These are phyloP conservation scores for Cardiocondyla obscurior DNA, from an alignment of 1,140 invertebrate genomes.

Conservation along the genomic window DNA sequence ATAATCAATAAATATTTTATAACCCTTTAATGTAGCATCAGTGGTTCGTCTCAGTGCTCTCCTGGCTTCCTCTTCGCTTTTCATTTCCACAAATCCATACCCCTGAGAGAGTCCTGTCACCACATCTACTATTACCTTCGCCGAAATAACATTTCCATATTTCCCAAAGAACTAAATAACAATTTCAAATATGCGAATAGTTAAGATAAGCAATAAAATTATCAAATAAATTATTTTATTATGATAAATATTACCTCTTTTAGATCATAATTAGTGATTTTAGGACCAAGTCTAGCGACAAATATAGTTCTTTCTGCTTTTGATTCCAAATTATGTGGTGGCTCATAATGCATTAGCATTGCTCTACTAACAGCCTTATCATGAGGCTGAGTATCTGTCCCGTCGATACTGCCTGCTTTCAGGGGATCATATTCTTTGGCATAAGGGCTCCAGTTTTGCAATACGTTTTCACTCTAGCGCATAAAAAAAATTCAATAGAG, in stretches of 20 bases:
- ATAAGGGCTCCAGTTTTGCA: conserved; percentile 83
- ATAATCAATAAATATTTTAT: conserved; percentile 89
- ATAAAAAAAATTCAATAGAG: too few relatives aligned
- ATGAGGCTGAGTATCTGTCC: conserved; percentile 92
- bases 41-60: conserved; percentile 86
- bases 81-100: conserved; percentile 95
- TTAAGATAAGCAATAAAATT: neutral
- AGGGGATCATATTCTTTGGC: conserved; percentile 87
- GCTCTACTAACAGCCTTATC: conserved; percentile 91
- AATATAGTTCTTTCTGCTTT: conserved; percentile 91
- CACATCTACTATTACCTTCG: conserved; percentile 90
- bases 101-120: conserved; percentile 92
- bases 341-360: conserved; percentile 88
- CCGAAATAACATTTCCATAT: conserved; percentile 88
- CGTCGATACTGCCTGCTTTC: conserved; percentile 92
- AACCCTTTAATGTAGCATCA: conserved; percentile 85
- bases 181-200: neutral
- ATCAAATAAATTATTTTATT: conserved; percentile 17
- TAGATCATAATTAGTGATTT: conserved; percentile 85
- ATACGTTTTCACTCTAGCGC: conserved; percentile 23
- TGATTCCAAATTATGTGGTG: conserved; percentile 88
- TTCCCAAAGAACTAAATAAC: conserved; percentile 86
- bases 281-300: conserved; percentile 90
- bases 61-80: conserved; percentile 85
- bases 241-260: conserved; percentile 69